Evolutionary conservation across 2,113 vertebrate genomes (phyloP), one percentile per base, ranked within the genome.

Genomic region (Lepus europaeus): DNA sequence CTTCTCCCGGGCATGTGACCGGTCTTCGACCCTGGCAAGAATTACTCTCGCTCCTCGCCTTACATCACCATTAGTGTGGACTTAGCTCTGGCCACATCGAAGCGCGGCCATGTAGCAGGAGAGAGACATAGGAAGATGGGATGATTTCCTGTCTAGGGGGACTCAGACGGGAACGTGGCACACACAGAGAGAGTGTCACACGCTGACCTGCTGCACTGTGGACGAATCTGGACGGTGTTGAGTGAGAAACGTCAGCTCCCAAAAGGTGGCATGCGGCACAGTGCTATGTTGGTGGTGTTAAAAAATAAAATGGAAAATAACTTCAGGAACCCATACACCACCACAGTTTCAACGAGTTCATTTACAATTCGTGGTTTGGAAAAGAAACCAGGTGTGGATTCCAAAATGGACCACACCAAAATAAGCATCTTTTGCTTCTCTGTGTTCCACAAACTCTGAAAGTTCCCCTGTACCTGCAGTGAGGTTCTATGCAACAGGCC

Each of bases 11-110:
- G 68, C 59, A 76, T 59, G n/a, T 86, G 89, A 95, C 89, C 87
- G 39, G 79, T 73, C 90, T 87, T 92, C 2, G 31, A 84, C 92
- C 95, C 92, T 70, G 88, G 76, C 70, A 68, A 66, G 89, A 63
- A 83, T 91, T 92, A 91, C 83, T 96, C 92, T 95, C 73, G 31
- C 81, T 73, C 74, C 87, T 73, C 63, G 68, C 90, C 92, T 96
- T 94, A 95, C 92, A 95, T 96, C 90, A 95, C 74, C 79, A 20
- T 83, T 63, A 31, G 49, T 49, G 66, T 22, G 12, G 49, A 61
- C 89, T 91, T 83, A 2, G 7, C 68, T 56, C 45, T 94, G 73
- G 56, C 82, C 45, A 14, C 7, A 6, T 84, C 68, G 31, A 69
- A 64, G 31, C 36, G 22, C 16, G 22, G 16, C 36, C 13, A 17